phyloP scores from a whole-genome alignment of 92 coral and sea anemone genomes.

The Zoanthus sociatus region DNA sequence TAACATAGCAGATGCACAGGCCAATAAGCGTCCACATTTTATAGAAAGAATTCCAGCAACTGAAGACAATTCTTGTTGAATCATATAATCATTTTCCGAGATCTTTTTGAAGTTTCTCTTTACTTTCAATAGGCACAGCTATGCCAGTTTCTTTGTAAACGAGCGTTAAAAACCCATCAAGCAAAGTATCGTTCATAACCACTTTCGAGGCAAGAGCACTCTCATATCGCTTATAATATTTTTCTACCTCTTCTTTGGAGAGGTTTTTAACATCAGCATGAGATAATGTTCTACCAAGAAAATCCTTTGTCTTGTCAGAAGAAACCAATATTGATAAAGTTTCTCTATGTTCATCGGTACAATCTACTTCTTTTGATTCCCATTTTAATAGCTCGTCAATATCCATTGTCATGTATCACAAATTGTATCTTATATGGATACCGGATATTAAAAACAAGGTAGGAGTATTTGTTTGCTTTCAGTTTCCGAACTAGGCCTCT shows the following conservation, averaged over 20 bases:
- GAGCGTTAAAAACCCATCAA: constrained; percentile 19
- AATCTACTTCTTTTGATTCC: too few relatives aligned
- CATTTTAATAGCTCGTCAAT: too few relatives aligned
- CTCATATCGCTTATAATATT: constrained; percentile 44
- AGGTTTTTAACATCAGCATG: constrained; percentile 39
- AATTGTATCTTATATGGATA: too few relatives aligned
- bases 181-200: constrained; percentile 18
- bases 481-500: too few relatives aligned
- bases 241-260: constrained; percentile 28
- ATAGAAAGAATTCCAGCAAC: constrained; percentile 28
- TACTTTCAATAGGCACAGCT: constrained; percentile 29
- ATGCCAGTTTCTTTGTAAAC: constrained; percentile 20
- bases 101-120: constrained; percentile 32
- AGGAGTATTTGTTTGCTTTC: too few relatives aligned
- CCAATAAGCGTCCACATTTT: constrained; percentile 24
- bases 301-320: constrained; percentile 34
- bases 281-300: neutral
- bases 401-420: too few relatives aligned
- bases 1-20: constrained; percentile 19
- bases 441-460: too few relatives aligned
- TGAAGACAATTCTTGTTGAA: constrained; percentile 13
- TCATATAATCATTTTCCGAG: constrained; percentile 21
- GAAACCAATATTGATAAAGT: constrained; percentile 40
- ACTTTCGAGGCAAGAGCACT: constrained; percentile 16
- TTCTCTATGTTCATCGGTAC: constrained; percentile 1